Evolutionary conservation across 2,797 vertebrate species (phyloP).

Genomic region (Sphaeramia orbicularis): DNA sequence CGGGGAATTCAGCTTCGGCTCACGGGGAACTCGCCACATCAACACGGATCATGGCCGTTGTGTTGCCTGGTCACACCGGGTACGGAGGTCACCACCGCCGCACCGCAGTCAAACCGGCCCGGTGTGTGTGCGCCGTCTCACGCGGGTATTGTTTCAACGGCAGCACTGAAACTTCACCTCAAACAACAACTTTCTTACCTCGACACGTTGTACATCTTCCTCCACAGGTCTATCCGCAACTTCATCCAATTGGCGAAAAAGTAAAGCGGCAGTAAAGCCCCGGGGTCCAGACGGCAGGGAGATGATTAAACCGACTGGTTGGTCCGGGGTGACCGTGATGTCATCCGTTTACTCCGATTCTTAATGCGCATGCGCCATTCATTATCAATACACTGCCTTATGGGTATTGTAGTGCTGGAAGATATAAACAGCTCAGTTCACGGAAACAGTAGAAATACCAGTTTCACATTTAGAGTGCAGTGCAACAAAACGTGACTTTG

Average conservation of each 20-base stretch:
- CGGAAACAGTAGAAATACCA: neutral
- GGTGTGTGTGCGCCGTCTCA: slow-evolving; percentile 14
- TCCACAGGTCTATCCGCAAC: slow-evolving; percentile 12
- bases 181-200: slow-evolving; percentile 63
- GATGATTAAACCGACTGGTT: slow-evolving; percentile 59
- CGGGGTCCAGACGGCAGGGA: slow-evolving; percentile 19
- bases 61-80: slow-evolving; percentile 58
- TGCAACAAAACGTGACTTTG: neutral
- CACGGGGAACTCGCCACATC: neutral
- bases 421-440: neutral
- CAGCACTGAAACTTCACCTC: neutral
- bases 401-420: slow-evolving; percentile 47
- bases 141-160: slow-evolving; percentile 2
- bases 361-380: slow-evolving; percentile 75
- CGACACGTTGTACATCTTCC: slow-evolving; percentile 52
- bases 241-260: slow-evolving; percentile 32
- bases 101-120: slow-evolving; percentile 35
- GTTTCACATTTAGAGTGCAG: neutral
- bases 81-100: slow-evolving; percentile 51
- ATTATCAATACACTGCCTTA: slow-evolving; percentile 1
- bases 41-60: slow-evolving; percentile 18
- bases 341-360: slow-evolving; percentile 78
- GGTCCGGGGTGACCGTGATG: slow-evolving; percentile 82
- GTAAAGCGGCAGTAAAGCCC: neutral
- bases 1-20: neutral